Evolutionary conservation across 2,113 vertebrate species (phyloP).

Genomic region (Sylvilagus bachmani): DNA sequence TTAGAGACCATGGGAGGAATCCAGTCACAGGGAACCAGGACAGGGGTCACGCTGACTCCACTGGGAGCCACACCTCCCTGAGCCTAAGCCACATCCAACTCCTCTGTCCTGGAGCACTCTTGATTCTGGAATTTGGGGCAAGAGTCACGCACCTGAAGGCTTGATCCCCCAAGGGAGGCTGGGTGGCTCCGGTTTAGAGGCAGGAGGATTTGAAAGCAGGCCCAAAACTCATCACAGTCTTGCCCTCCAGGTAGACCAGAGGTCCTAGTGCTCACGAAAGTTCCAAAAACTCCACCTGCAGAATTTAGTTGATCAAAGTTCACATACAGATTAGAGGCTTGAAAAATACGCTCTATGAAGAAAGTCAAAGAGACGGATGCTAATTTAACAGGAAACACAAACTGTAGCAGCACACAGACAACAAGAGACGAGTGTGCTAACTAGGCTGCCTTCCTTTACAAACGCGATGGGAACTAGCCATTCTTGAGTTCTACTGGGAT

Average conservation of each 20-base stretch:
- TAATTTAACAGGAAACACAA: constrained; percentile 64
- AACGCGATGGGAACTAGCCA: constrained; percentile 63
- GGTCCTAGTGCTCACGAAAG: background rate
- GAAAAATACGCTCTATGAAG: constrained; percentile 56
- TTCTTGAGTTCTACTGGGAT: constrained; percentile 61
- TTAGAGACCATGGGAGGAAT: background rate
- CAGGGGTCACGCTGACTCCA: background rate
- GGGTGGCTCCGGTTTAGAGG: background rate
- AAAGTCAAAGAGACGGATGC: constrained; percentile 44
- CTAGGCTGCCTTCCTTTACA: constrained; percentile 69
- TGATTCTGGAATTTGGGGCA: background rate
- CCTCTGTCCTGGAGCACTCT: background rate
- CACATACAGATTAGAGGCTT: constrained; percentile 58
- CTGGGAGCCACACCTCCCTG: background rate
- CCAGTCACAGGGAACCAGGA: background rate
- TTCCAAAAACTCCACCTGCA: background rate
- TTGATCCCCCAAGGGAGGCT: background rate
- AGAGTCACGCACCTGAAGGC: background rate
- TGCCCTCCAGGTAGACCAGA: background rate
- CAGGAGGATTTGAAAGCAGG: background rate
- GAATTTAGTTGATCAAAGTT: constrained; percentile 53
- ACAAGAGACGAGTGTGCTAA: constrained; percentile 66
- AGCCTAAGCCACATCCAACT: background rate
- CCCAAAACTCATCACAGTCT: background rate
- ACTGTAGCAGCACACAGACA: background rate